Evolutionary conservation across 2,888 invertebrate genomes (phyloP), one percentile per base, ranked within the genome.

Genomic region (Lithophane socia): DNA sequence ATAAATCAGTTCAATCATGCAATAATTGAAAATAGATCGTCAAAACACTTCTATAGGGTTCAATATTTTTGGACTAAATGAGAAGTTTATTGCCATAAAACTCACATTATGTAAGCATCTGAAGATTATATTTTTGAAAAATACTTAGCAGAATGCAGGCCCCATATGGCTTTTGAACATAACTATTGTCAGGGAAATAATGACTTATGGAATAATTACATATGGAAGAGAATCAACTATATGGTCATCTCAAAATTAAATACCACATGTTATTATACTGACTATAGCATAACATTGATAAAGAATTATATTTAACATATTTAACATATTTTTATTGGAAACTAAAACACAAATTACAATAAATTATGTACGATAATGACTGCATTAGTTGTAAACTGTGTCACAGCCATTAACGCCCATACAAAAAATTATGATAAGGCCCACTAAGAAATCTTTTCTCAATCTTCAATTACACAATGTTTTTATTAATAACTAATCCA

Each of bases 371-470:
- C n/a, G n/a, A n/a, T n/a, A n/a, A n/a, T n/a, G n/a, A n/a, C n/a
- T n/a, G n/a, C n/a, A n/a, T n/a, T n/a, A n/a, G n/a, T n/a, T n/a
- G n/a, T n/a, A n/a, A n/a, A n/a, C n/a, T n/a, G n/a, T n/a, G n/a
- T n/a, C n/a, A n/a, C n/a, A n/a, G n/a, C n/a, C n/a, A n/a, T n/a
- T n/a, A n/a, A n/a, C n/a, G n/a, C n/a, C n/a, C n/a, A n/a, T n/a
- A n/a, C n/a, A n/a, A n/a, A n/a, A n/a, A n/a, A n/a, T n/a, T 29
- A 18, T 72, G 65, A 76, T 71, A 76, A 77, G 56, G 60, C 24
- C 67, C 68, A 61, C n/a, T 72, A 42, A 52, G 44, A 58, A 42
- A 10, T 37, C 37, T 71, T 13, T 56, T 73, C 68, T 37, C 21
- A 61, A 12, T 49, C 3, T 44, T 70, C 1, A n/a, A 61, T 79